Base-by-base conservation (phyloP, 2,888 invertebrate genomes). In the Rosalia funebris region DNA sequence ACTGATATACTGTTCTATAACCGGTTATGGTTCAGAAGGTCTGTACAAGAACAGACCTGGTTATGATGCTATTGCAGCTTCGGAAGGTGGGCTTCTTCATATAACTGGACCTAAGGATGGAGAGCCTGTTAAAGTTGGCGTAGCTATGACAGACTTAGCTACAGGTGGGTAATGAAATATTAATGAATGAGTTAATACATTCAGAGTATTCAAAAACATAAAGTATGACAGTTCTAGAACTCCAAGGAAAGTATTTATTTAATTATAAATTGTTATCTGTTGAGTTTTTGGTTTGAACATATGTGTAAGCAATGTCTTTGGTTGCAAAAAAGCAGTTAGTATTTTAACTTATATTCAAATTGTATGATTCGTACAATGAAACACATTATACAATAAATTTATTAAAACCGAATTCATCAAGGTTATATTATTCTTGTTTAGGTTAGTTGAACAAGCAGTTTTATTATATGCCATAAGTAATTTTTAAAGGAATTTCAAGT, bases 61-160 rank as follows among this genome's bases (percentile, higher is more conserved):
- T 69, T 98, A 96, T 81, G 98, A 98, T 83, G 95, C 96, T 0
- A 94, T 98, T 69, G 96, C 96, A 0, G 91, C 96, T 10, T 97
- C 96, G 0, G 85, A 95, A 71, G 97, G 96, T 1, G 98, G 98
- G 0, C 83, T 98, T 0, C 74, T 98, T 16, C 89, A 95, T 75
- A 91, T 94, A 16, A 98, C 98, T 0, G 98, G 98, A 0, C 89
- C 93, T 45, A 84, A 84, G 69, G 83, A 89, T 71, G 95, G 96
- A 0, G 89, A 89, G 36, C 97, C 98, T 0, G 91, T 92, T 63
- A 96, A 97, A 82, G 89, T 91, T 10, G 98, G 97, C 9, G 94
- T 97, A 0, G 95, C 98, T 0, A 87, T 96, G 71, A 96, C 95
- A 0, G 98, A 98, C 81, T 75, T 98, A 50, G 90, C 95, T 0